A percentile compares a stretch with the other conserved stretches of the same genome.
These are phyloP conservation scores for Drosophila yooni DNA, from an alignment of 2,888 invertebrate species.

Conservation along the genomic window DNA sequence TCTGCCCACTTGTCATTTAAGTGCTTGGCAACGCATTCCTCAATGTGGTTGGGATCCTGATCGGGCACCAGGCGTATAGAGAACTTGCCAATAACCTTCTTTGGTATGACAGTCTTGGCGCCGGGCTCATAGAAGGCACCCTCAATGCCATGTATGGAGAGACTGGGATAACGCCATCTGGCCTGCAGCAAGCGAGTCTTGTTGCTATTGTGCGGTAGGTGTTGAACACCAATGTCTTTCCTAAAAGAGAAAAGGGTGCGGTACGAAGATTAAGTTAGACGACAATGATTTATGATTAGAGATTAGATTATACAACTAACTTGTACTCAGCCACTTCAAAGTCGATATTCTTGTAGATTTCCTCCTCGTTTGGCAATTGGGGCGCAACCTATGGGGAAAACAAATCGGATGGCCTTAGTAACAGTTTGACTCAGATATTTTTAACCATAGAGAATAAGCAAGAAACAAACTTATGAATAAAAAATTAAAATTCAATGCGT, in stretches of 20 bases:
- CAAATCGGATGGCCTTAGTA: conserved; percentile 15
- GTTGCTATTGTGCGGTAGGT: conserved; percentile 91
- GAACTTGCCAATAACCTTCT: conserved; percentile 98
- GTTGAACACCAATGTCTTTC: conserved; percentile 89
- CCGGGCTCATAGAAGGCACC: conserved; percentile 96
- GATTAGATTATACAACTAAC: conserved; percentile 81
- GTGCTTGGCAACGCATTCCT: conserved; percentile 91
- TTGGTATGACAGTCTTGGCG: conserved; percentile 97
- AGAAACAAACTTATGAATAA: neutral
- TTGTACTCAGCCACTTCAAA: conserved; percentile 93
- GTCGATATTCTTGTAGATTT: conserved; percentile 92
- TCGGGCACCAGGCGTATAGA: conserved; percentile 98
- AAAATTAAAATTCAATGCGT: neutral
- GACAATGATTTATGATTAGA: conserved; percentile 49
- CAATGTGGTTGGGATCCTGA: conserved; percentile 94
- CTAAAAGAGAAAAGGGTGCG: conserved; percentile 48
- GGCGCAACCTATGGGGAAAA: conserved; percentile 86
- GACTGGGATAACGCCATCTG: conserved; percentile 96
- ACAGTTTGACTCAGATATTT: conserved; percentile 11
- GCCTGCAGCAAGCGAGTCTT: conserved; percentile 95
- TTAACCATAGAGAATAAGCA: neutral
- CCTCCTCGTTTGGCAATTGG: conserved; percentile 89
- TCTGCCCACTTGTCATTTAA: conserved; percentile 91
- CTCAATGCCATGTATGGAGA: conserved; percentile 98
- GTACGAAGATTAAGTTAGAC: conserved; percentile 9